Evolutionary conservation across 2,113 vertebrate genomes (phyloP).

Genomic region (Oncorhynchus keta): DNA sequence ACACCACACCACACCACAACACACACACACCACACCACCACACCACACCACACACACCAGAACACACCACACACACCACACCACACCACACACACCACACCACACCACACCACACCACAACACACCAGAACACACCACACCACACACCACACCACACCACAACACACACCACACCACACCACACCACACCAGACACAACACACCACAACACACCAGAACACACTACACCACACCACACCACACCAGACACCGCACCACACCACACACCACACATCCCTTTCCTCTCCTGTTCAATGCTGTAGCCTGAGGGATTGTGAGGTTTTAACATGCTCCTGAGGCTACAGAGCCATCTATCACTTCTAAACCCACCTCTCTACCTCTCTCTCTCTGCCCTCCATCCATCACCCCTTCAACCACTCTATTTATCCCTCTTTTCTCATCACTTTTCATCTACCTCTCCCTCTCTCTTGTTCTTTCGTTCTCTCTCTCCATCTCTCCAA

Average conservation of each 20-base stretch:
- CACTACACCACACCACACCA: not conserved
- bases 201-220: not conserved
- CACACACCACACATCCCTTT: too few relatives aligned
- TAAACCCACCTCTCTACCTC: slow-evolving; percentile 13
- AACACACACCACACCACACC: too few relatives aligned
- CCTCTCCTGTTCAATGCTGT: not conserved
- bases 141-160: not conserved
- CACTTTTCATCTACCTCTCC: slow-evolving; percentile 2
- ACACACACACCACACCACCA: not conserved
- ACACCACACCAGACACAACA: too few relatives aligned
- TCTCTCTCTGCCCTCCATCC: slow-evolving; percentile 8
- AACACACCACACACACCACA: too few relatives aligned
- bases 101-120: too few relatives aligned
- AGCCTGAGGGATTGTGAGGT: not conserved
- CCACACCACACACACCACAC: too few relatives aligned
- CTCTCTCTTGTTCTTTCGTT: not conserved
- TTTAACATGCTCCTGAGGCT: not conserved
- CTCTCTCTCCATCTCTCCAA: not conserved
- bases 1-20: not conserved
- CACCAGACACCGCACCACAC: not conserved
- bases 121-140: too few relatives aligned
- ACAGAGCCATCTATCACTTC: not conserved
- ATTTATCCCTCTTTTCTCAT: not conserved
- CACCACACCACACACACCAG: too few relatives aligned
- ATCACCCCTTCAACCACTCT: slow-evolving; percentile 5